Conservation (phyloP, 2,113 vertebrate species). For the Crypturellus undulatus region DNA sequence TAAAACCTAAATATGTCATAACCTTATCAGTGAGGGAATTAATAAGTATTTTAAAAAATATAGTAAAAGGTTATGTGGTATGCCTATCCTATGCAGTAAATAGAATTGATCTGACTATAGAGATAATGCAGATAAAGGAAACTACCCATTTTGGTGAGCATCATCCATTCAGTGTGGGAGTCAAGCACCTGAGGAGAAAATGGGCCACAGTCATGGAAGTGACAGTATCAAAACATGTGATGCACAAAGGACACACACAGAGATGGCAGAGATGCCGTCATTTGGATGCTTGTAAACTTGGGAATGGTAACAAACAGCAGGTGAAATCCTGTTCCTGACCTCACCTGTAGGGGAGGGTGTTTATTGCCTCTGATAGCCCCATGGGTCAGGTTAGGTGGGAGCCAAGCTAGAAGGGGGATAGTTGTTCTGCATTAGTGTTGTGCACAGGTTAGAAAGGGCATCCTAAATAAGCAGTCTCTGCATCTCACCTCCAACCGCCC, state of each 20-base stretch:
- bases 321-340: background rate
- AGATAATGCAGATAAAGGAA: background rate
- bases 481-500: background rate
- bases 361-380: background rate
- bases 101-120: background rate
- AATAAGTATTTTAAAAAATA: background rate
- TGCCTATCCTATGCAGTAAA: background rate
- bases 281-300: background rate
- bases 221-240: background rate
- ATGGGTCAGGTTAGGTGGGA: background rate
- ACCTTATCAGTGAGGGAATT: background rate
- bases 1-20: rapidly evolving
- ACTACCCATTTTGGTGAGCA: background rate
- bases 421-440: background rate
- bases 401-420: background rate
- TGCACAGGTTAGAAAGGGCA: background rate
- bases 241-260: background rate
- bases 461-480: background rate
- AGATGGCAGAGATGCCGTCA: background rate
- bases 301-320: background rate
- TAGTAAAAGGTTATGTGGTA: no score
- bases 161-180: background rate
- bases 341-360: rapidly evolving
- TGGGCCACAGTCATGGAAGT: background rate
- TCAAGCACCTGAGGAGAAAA: background rate